Conservation (phyloP, 2,113 vertebrate species). For the Colinus virginianus region DNA sequence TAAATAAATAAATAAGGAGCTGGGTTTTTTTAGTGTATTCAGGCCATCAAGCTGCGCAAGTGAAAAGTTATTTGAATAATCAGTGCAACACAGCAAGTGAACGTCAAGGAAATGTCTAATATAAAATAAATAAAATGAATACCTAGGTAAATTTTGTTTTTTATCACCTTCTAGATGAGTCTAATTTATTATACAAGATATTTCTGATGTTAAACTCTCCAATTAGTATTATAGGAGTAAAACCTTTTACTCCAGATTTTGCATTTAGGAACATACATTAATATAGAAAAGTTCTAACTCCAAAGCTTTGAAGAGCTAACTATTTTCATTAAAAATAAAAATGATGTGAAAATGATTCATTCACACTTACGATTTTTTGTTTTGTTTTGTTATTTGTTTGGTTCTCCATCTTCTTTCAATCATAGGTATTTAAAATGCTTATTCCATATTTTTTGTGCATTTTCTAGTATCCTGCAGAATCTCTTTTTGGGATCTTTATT, state of each 20-base stretch:
- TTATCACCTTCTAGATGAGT: slow-evolving; percentile 59
- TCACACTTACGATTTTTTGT: neutral
- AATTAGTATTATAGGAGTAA: slow-evolving; percentile 3
- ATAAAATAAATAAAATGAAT: slow-evolving; percentile 70
- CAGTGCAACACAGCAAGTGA: slow-evolving; percentile 43
- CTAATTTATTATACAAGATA: slow-evolving; percentile 30
- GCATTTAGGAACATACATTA: neutral
- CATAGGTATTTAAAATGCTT: neutral
- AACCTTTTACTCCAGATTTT: slow-evolving; percentile 5
- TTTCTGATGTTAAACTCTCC: slow-evolving; percentile 8
- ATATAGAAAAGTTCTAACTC: neutral
- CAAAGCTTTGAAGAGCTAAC: neutral
- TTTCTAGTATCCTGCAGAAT: neutral
- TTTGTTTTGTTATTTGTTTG: neutral
- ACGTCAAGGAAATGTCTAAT: slow-evolving; percentile 41
- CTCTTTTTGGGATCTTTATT: neutral
- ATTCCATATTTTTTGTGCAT: neutral
- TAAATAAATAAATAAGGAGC: slow-evolving; percentile 5
- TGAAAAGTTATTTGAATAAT: slow-evolving; percentile 44
- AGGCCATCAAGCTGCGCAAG: slow-evolving; percentile 11
- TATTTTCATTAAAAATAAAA: neutral
- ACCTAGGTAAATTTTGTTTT: slow-evolving; percentile 25
- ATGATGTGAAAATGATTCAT: neutral
- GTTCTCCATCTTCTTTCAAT: neutral
- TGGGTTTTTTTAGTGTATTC: neutral